Base-by-base conservation (phyloP, 2,113 vertebrate species). In the Entomyzon cyanotis region DNA sequence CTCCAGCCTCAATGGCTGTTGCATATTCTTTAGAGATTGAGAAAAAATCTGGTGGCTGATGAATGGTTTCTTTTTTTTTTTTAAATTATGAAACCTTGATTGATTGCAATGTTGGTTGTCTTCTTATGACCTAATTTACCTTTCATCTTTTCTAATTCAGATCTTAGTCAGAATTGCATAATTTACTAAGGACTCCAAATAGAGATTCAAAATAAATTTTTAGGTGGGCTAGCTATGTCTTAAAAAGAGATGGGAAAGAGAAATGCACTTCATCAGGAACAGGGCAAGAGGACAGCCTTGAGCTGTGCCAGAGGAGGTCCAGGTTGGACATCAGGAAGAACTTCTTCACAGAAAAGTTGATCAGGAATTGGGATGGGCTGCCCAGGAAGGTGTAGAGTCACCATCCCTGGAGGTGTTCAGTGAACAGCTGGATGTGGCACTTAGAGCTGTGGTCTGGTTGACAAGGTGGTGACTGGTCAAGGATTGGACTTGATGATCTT, bases 51-150 rank as follows among this genome's bases (percentile, higher is more conserved):
- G 19, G 16, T 77, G 41, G 77, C 33, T 91, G 65, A 90, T 91
- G 68, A 94, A 90, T 92, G 39, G 69, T 78, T 95, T 90, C 1
- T 25, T 31, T 82, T 90, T 31, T 82, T 90, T 86, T 78, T 33
- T 2, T 0, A 25, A 89, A 93, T 58, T 44, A 62, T 19, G 60
- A 84, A 84, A 84, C 50, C n/a, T 81, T 91, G 77, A 53, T 87
- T 65, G 55, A 87, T 84, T 67, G 52, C 46, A n/a, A 33, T 75
- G 39, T 58, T 92, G 46, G 19, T 89, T 94, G 50, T 93, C 69
- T 96, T 42, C 42, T 87, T 75, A 23, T 58, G 78, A 67, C 88
- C 88, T 94, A 74, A 82, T 91, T 95, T 91, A 67, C 88, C 74
- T 75, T 77, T 94, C 55, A n/a, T 89, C 69, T 77, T 78, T 84